Percentiles rank a stretch among this genome's conserved stretches.
Conservation (phyloP, 2,888 invertebrate species). For the Himalopsyche anomala region DNA sequence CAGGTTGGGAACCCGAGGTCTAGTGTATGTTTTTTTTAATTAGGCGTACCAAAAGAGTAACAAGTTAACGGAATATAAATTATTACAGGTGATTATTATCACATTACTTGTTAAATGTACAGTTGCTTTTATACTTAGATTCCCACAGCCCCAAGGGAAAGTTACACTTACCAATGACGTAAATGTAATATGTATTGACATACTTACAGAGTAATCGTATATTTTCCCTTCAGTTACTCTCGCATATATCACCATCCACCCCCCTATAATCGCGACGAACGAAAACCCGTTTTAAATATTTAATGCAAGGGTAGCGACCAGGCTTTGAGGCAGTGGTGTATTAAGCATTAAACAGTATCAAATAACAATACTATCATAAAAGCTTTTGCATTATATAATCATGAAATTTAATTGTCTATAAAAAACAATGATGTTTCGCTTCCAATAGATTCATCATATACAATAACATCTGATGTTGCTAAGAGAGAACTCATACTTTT, state of each 20-base stretch:
- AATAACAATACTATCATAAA: too few relatives aligned
- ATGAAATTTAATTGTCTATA: too few relatives aligned
- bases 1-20: too few relatives aligned
- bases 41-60: too few relatives aligned
- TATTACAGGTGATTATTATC: not conserved
- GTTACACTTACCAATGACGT: not conserved
- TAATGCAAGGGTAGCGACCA: conserved; percentile 16
- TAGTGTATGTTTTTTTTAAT: too few relatives aligned
- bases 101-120: not conserved
- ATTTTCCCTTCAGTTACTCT: conserved; percentile 4
- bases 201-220: conserved; percentile 3
- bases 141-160: not conserved
- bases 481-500: too few relatives aligned
- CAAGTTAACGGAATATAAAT: too few relatives aligned
- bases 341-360: not conserved
- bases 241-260: not conserved
- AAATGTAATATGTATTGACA: conserved; percentile 10
- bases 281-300: conserved; percentile 18
- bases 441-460: too few relatives aligned
- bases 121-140: not conserved
- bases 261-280: conserved; percentile 1
- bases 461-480: too few relatives aligned
- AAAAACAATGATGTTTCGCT: too few relatives aligned
- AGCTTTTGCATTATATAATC: too few relatives aligned
- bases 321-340: not conserved